A percentile compares a stretch with the other conserved stretches of the same genome.
phyloP scores from a whole-genome alignment of 2,888 invertebrate genomes.

The Molanna angustata region DNA sequence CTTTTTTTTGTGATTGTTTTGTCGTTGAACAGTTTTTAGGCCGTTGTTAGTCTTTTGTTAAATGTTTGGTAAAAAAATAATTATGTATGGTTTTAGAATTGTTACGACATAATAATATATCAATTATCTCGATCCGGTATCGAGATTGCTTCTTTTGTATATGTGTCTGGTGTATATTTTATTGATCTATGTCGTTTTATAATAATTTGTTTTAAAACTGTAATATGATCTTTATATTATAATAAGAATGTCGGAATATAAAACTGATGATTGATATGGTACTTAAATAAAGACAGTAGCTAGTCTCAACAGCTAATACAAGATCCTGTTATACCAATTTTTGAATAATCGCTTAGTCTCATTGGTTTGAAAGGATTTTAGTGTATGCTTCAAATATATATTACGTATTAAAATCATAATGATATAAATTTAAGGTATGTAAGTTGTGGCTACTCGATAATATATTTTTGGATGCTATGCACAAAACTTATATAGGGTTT shows the following conservation, averaged over 20 bases:
- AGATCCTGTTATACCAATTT: constrained; percentile 23
- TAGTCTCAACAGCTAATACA: constrained; percentile 26
- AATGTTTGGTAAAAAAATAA: too few relatives aligned
- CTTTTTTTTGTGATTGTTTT: not conserved
- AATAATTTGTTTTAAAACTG: constrained; percentile 25
- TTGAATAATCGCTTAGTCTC: constrained; percentile 29
- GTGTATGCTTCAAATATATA: constrained; percentile 30
- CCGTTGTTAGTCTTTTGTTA: not conserved
- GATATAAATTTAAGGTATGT: constrained; percentile 29
- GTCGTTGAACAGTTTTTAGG: not conserved
- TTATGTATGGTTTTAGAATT: too few relatives aligned
- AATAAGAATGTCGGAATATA: too few relatives aligned
- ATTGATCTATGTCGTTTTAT: constrained; percentile 22
- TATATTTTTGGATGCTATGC: constrained; percentile 32
- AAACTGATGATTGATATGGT: constrained; percentile 29
- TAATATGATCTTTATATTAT: constrained; percentile 28
- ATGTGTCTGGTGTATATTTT: constrained; percentile 12
- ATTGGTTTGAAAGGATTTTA: constrained; percentile 27
- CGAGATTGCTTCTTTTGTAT: constrained; percentile 8
- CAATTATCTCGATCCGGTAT: not conserved
- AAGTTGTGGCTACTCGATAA: constrained; percentile 30
- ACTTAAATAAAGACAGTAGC: constrained; percentile 32
- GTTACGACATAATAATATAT: too few relatives aligned
- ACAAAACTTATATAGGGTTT: constrained; percentile 23
- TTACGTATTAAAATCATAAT: constrained; percentile 24